Percentiles rank a stretch among this genome's conserved stretches.
Conservation (phyloP, 2,888 invertebrate species). For the Amblyjoppa fuscipennis region DNA sequence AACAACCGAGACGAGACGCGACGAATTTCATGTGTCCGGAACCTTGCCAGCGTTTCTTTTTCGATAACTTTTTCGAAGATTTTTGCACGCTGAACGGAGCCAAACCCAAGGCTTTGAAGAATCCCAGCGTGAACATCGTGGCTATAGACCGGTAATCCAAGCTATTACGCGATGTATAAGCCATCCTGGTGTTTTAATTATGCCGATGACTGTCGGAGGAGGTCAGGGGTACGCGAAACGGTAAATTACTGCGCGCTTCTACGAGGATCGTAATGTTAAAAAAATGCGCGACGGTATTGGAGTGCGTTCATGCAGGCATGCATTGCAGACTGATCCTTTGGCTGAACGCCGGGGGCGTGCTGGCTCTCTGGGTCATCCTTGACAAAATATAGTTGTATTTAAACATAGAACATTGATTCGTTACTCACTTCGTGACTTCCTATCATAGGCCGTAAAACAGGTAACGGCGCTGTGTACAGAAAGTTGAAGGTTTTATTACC, state of each 20-base stretch:
- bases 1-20: constrained; percentile 16
- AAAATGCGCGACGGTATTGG: neutral
- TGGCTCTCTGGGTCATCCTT: neutral
- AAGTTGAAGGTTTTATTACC: neutral
- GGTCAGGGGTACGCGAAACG: neutral
- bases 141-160: neutral
- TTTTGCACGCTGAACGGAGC: constrained; percentile 14
- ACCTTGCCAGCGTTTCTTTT: neutral
- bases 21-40: neutral
- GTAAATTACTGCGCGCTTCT: neutral
- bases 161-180: neutral
- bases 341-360: neutral
- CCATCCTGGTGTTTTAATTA: neutral
- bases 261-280: neutral
- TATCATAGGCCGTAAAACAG: too few species aligned
- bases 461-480: neutral
- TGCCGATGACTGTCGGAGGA: neutral
- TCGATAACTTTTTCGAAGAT: neutral
- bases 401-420: neutral
- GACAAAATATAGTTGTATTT: too few species aligned
- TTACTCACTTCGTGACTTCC: neutral
- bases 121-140: neutral
- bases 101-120: constrained; percentile 18
- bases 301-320: neutral
- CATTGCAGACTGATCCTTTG: neutral